Evolutionary conservation across 1,140 invertebrate genomes (phyloP).

Genomic region (Drosophila persimilis): DNA sequence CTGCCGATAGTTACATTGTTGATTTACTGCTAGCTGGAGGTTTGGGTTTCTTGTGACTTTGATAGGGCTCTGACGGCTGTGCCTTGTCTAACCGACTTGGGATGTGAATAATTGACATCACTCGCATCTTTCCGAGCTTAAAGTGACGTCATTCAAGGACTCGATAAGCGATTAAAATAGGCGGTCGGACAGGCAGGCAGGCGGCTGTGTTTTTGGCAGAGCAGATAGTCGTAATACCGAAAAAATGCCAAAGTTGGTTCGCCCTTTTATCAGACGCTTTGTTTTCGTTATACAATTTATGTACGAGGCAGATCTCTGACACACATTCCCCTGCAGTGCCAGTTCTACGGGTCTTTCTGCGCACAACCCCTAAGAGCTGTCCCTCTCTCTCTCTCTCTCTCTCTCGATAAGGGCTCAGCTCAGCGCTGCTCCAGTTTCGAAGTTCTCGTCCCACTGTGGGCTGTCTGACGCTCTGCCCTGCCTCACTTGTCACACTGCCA

Average conservation of each 20-base stretch:
- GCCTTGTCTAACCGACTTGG: conserved; percentile 19
- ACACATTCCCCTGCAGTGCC: conserved; percentile 56
- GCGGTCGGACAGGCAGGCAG: too few relatives aligned
- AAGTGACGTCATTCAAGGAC: conserved; percentile 63
- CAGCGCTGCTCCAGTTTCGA: conserved; percentile 67
- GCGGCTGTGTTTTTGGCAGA: too few relatives aligned
- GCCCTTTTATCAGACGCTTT: conserved; percentile 57
- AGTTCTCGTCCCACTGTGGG: conserved; percentile 50
- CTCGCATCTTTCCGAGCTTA: conserved; percentile 3
- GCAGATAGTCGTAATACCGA: conserved; percentile 27
- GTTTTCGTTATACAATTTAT: conserved; percentile 76
- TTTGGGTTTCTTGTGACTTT: conserved; percentile 25
- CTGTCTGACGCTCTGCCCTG: conserved; percentile 20
- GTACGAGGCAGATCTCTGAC: conserved; percentile 54
- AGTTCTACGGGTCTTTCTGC: conserved; percentile 8
- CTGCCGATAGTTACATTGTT: conserved; percentile 1
- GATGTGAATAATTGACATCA: conserved; percentile 61
- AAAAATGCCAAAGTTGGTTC: conserved; percentile 48
- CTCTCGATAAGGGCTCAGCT: conserved; percentile 14
- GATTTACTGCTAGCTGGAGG: conserved; percentile 35
- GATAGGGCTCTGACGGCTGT: conserved; percentile 5
- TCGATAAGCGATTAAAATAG: conserved; percentile 60
- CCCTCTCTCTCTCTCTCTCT: conserved; percentile 8
- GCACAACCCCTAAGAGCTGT: conserved; percentile 16
- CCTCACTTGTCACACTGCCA: conserved; percentile 75